Percentiles rank a stretch among this genome's conserved stretches.
phyloP scores from a whole-genome alignment of 37 sponge, comb jelly and placozoan genomes.

The Spongilla lacustris region DNA sequence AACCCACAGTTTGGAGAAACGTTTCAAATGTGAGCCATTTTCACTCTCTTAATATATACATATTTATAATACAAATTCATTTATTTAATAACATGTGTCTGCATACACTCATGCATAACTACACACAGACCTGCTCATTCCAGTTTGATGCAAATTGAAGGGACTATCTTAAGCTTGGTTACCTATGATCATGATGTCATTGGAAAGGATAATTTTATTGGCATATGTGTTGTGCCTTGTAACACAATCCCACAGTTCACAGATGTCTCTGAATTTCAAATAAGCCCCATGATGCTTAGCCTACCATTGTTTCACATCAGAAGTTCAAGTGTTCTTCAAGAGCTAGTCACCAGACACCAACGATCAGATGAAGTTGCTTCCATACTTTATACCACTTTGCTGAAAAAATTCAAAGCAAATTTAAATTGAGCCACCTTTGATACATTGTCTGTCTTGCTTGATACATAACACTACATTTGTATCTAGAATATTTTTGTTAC shows the following conservation, averaged over 20 bases:
- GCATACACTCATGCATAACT: no score
- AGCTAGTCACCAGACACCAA: neutral
- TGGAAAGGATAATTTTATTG: conserved; percentile 52
- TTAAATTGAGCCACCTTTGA: no score
- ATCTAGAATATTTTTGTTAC: no score
- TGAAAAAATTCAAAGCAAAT: no score
- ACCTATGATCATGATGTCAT: conserved; percentile 62
- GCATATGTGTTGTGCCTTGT: conserved; percentile 55
- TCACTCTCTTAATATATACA: no score
- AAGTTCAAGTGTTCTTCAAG: neutral
- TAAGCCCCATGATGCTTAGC: neutral
- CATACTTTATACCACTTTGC: no score
- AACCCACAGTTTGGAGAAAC: conserved; percentile 50
- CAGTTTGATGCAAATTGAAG: conserved; percentile 12
- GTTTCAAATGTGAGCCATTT: conserved; percentile 49
- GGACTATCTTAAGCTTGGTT: conserved; percentile 44
- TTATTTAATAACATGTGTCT: neutral
- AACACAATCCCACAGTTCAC: conserved; percentile 29
- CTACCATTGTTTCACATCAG: neutral
- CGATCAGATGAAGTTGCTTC: neutral
- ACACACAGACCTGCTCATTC: neutral
- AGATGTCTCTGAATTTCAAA: neutral
- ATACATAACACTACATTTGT: no score
- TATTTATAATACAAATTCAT: neutral
- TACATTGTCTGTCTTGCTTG: no score